phyloP scores from a whole-genome alignment of 2,113 vertebrate species.

The Pampusana beccarii region DNA sequence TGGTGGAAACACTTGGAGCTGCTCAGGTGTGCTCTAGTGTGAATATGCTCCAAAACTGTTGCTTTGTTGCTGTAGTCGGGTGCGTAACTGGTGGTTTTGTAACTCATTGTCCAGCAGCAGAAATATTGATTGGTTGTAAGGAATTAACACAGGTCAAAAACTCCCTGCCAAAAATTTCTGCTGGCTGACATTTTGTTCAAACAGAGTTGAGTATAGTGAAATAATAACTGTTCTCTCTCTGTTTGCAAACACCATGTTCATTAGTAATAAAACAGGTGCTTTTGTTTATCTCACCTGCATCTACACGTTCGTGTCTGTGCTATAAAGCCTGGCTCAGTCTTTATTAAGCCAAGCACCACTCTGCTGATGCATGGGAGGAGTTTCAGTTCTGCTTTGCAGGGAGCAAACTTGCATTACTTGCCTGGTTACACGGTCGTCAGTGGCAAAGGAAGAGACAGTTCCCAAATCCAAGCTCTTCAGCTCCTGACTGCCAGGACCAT shows the following conservation, averaged over 20 bases:
- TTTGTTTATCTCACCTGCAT: neutral
- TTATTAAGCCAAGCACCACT: neutral
- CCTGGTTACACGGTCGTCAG: neutral
- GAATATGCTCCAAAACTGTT: neutral
- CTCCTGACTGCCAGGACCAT: neutral
- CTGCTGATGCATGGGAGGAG: neutral
- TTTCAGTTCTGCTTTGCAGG: neutral
- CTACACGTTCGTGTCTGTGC: neutral
- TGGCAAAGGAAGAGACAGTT: neutral
- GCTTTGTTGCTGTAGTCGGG: neutral
- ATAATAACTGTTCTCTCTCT: neutral
- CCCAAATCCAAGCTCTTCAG: neutral
- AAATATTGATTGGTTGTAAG: neutral
- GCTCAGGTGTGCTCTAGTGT: neutral
- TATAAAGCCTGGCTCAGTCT: neutral
- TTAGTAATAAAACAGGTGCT: neutral
- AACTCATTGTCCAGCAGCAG: neutral
- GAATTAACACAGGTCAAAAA: neutral
- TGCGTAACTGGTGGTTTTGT: neutral
- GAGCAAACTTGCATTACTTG: neutral
- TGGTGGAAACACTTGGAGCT: neutral
- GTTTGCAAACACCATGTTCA: neutral
- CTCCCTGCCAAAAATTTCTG: neutral
- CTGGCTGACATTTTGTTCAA: neutral
- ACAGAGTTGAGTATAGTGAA: neutral